Conservation (phyloP, 2,797 vertebrate species). For the Neostethus bicornis region DNA sequence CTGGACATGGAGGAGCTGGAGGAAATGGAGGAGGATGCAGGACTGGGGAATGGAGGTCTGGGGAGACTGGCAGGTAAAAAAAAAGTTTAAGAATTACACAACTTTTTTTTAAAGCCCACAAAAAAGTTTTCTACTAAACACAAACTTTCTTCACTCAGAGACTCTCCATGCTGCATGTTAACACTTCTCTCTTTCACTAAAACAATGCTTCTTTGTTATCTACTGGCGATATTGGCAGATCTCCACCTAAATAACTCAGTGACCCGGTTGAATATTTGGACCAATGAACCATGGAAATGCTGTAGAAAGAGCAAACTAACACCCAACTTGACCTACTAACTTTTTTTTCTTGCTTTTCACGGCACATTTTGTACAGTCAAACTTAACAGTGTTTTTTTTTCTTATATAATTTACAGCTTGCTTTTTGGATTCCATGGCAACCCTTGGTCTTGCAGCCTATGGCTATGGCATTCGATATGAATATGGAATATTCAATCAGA, state of each 20-base stretch:
- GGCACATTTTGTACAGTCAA: background rate
- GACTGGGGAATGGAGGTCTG: conserved; percentile 95
- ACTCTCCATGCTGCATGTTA: background rate
- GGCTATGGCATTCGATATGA: conserved; percentile 97
- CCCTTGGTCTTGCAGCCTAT: conserved; percentile 93
- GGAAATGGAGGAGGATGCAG: conserved; percentile 96
- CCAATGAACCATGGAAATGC: conserved; percentile 16
- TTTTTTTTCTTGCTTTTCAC: background rate
- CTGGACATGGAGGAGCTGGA: conserved; percentile 98
- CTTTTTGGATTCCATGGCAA: conserved; percentile 90
- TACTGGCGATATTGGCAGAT: conserved; percentile 2
- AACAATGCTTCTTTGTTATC: conserved; percentile 7
- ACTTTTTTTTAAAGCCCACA: too few relatives aligned
- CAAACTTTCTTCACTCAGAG: too few relatives aligned
- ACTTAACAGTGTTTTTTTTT: conserved; percentile 1
- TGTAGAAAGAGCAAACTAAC: background rate
- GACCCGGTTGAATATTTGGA: conserved; percentile 1
- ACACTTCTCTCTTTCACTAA: background rate
- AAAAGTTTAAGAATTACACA: background rate
- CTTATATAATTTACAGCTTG: conserved; percentile 67
- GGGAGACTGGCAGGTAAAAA: conserved; percentile 92
- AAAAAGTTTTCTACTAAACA: too few relatives aligned
- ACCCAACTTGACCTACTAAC: background rate
- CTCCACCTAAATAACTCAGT: conserved; percentile 14
- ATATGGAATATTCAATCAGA: conserved; percentile 99